Evolutionary conservation across 1,140 invertebrate genomes (phyloP).

Genomic region (Proctacanthus coquilletti): DNA sequence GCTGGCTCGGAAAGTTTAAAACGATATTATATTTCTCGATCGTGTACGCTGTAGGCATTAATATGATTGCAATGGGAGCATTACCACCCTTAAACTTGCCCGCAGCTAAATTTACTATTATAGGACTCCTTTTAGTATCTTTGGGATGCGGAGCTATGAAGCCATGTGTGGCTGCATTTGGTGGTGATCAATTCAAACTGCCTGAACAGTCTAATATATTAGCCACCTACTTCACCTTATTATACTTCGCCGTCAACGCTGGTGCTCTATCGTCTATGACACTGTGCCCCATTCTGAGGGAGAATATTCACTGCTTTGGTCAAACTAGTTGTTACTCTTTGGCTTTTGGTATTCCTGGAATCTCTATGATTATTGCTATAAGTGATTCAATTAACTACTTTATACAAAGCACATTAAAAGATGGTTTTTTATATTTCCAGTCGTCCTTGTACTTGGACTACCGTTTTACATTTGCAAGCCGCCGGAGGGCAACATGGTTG

Average conservation of each 20-base stretch:
- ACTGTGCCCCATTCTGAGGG: slow-evolving; percentile 55
- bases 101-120: too few species aligned
- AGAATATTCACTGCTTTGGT: slow-evolving; percentile 51
- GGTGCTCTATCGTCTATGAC: slow-evolving; percentile 62
- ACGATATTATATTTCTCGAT: slow-evolving; percentile 56
- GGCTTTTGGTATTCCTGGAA: slow-evolving; percentile 65
- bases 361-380: slow-evolving; percentile 51
- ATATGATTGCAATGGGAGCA: slow-evolving; percentile 39
- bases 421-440: neutral
- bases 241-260: slow-evolving; percentile 68
- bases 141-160: too few species aligned
- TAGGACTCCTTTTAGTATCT: too few species aligned
- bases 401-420: too few species aligned
- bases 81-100: slow-evolving; percentile 30
- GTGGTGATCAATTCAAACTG: slow-evolving; percentile 66
- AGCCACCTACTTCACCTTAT: slow-evolving; percentile 57
- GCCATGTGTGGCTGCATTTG: too few species aligned
- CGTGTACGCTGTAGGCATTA: slow-evolving; percentile 53
- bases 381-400: too few species aligned
- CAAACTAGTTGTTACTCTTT: slow-evolving; percentile 53
- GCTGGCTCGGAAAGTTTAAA: slow-evolving; percentile 70
- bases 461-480: neutral
- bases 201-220: slow-evolving; percentile 43
- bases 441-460: neutral
- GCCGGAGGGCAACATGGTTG: neutral